Evolutionary conservation across 2,888 invertebrate species (phyloP).

Genomic region (Cerastis leucographa): DNA sequence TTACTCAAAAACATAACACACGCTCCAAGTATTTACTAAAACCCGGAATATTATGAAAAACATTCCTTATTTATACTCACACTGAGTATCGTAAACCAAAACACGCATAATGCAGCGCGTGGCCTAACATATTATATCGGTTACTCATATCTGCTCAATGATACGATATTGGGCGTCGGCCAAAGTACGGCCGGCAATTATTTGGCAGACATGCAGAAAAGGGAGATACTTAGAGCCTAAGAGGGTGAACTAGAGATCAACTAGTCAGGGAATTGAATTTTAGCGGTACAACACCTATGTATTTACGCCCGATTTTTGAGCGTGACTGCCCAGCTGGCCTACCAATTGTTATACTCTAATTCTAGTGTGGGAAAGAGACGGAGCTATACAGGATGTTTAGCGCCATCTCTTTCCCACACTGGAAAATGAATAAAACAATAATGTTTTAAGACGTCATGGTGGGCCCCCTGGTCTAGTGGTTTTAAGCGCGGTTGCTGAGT

Average conservation of each 20-base stretch:
- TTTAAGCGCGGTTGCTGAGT: too few relatives aligned
- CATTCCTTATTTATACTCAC: constrained; percentile 21
- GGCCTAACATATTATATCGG: constrained; percentile 39
- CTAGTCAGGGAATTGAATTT: constrained; percentile 9
- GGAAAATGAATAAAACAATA: too few relatives aligned
- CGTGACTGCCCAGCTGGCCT: not conserved
- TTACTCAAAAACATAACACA: not conserved
- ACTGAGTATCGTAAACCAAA: constrained; percentile 53
- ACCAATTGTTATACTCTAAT: too few relatives aligned
- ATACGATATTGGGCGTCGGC: constrained; percentile 57
- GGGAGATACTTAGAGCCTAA: constrained; percentile 34
- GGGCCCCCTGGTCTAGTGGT: too few relatives aligned
- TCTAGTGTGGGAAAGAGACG: too few relatives aligned
- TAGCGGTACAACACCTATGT: not conserved
- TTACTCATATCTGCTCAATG: constrained; percentile 60
- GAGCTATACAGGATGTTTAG: too few relatives aligned
- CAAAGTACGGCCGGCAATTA: constrained; percentile 58
- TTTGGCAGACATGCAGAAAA: constrained; percentile 50
- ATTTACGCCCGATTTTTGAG: not conserved
- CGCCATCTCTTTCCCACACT: too few relatives aligned
- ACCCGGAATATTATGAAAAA: constrained; percentile 26
- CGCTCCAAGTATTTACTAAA: constrained; percentile 2
- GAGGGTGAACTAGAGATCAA: constrained; percentile 13
- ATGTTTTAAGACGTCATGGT: too few relatives aligned
- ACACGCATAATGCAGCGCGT: constrained; percentile 44